Conservation (phyloP, 2,797 vertebrate genomes). For the Synanceia verrucosa region DNA sequence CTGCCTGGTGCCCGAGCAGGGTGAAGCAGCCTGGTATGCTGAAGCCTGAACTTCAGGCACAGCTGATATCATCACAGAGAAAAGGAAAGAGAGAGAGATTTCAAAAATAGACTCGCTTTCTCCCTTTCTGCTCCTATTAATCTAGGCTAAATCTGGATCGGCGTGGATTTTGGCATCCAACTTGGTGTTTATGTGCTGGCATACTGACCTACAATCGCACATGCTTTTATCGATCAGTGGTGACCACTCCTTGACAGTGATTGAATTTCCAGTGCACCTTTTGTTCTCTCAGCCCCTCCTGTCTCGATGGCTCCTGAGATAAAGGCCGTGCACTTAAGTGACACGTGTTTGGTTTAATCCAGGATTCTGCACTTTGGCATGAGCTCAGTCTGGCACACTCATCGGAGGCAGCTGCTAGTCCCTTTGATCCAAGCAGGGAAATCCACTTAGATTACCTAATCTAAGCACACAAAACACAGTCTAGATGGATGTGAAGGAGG, state of each 20-base stretch:
- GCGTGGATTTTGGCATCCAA: constrained; percentile 52
- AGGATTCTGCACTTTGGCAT: constrained; percentile 77
- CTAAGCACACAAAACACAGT: constrained; percentile 50
- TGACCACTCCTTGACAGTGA: background rate
- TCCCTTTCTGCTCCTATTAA: constrained; percentile 65
- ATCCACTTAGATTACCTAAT: constrained; percentile 81
- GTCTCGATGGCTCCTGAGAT: constrained; percentile 17
- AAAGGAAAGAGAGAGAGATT: constrained; percentile 65
- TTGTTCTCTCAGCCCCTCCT: constrained; percentile 3
- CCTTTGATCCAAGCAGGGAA: constrained; percentile 78
- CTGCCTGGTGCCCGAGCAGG: constrained; percentile 72
- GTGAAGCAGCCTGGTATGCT: constrained; percentile 71
- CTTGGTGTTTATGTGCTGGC: constrained; percentile 11
- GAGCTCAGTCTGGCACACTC: constrained; percentile 67
- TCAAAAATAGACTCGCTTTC: constrained; percentile 71
- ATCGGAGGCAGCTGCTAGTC: constrained; percentile 78
- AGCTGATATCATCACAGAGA: constrained; percentile 76
- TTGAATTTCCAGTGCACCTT: constrained; percentile 16
- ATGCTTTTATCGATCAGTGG: constrained; percentile 3
- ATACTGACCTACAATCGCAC: constrained; percentile 64
- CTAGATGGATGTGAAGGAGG: constrained; percentile 43
- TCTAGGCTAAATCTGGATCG: constrained; percentile 75
- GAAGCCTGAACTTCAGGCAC: constrained; percentile 72
- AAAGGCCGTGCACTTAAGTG: constrained; percentile 9
- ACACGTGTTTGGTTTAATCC: constrained; percentile 76